Base-by-base conservation (phyloP, 2,888 invertebrate genomes). In the Thyatira batis region DNA sequence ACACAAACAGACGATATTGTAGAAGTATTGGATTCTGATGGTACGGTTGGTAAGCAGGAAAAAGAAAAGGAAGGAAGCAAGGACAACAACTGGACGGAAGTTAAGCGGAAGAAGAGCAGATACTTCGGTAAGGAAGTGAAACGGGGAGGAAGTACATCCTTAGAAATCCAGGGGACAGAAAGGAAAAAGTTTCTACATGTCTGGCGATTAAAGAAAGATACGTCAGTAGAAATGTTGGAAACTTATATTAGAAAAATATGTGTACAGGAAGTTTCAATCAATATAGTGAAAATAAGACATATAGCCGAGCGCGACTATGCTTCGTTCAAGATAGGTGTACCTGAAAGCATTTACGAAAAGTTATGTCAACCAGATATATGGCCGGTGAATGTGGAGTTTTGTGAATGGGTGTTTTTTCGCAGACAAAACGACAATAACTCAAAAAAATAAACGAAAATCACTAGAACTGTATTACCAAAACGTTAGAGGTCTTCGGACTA, bases 341-440 rank as follows among this genome's bases (percentile, higher is more conserved):
- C 67, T 8, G 65, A 68, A 49, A 57, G 50, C 8, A 21, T 50
- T 9, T 67, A 63, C 49, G 60, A 62, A 0, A 55, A 51, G 20
- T 13, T 69, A 11, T 54, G 58, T 53, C 43, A 61, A 13, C 50
- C 64, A 2, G 58, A 64, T 20, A 52, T 20, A 10, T 69, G 65
- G 65, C 44, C 61, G 11, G 30, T 61, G 1, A 67, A 69, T 51
- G 45, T 58, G 1, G 67, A 69, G 44, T 65, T 54, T 33, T 49
- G 59, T 45, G 66, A 69, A 39, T 67, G 67, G 67, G 51, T 68
- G 10, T 69, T 63, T 61, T 71, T 70, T 71, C 65, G 65, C n/a
- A 57, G 44, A 53, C 2, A 51, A 53, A 43, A 11, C 45, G 53
- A 44, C n/a, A n/a, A n/a, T n/a, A n/a, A n/a, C n/a, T 20, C n/a